Base-by-base conservation (phyloP, 2,797 vertebrate genomes). In the Leucoraja ocellata region DNA sequence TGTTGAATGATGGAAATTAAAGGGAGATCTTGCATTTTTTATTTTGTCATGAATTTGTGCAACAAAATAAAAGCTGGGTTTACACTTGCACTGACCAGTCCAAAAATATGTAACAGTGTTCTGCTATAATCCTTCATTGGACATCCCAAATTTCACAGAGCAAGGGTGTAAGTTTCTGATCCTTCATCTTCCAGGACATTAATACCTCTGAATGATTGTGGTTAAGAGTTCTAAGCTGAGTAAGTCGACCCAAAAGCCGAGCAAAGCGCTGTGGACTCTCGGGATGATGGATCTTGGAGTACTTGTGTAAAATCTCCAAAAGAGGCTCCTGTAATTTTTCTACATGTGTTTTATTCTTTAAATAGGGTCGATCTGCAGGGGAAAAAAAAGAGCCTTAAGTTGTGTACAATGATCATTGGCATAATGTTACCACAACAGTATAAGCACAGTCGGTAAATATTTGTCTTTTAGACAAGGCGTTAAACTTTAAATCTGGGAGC, bases 251-350 rank as follows among this genome's bases (percentile, higher is more conserved):
- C 83, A 96, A 94, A 6, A 97, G 96, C 93, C 93, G 95, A 78
- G 96, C 96, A 94, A 97, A 97, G 93, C 95, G 96, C 91, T 96
- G 96, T 1, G 96, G 96, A 93, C 97, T 96, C 93, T 96, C 95
- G 1, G 96, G 96, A 73, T 96, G 96, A 63, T 96, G 94, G 39
- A 96, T 94, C 95, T 97, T 97, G 13, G 95, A 97, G 93, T 95
- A 96, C 93, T 97, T 97, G 94, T 97, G 96, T 91, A 97, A 96
- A 94, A 97, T 94, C 93, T 95, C 95, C 93, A 97, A 95, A 91
- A 97, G 94, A 58, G 95, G 96, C 94, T 97, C 97, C 94, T 97
- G 96, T 93, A 97, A 95, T 94, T 95, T 96, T 71, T 97, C 97
- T 25, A 97, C 95, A 0, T 94, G 95, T 80, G 95, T 95, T 93